phyloP scores from a whole-genome alignment of 2,113 vertebrate genomes.

The Ornithorhynchus anatinus region DNA sequence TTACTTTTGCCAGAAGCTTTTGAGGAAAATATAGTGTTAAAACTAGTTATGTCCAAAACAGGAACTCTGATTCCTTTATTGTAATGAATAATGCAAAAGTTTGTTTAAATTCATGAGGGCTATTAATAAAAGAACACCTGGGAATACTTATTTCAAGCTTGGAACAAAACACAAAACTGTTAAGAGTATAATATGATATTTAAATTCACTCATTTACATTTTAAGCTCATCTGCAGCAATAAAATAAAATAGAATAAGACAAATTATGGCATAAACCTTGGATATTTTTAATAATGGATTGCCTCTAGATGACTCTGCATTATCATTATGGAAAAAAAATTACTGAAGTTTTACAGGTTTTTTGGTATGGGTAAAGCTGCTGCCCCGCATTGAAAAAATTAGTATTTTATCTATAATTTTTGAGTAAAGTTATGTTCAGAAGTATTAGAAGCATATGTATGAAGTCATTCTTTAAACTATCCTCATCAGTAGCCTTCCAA shows the following conservation, averaged over 20 bases:
- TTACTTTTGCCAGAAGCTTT: background rate
- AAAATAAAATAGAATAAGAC: background rate
- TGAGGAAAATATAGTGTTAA: slow-evolving; percentile 13
- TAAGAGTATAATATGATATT: slow-evolving; percentile 28
- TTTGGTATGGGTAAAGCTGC: too few species aligned
- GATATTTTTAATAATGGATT: background rate
- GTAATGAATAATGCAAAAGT: slow-evolving; percentile 49
- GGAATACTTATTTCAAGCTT: slow-evolving; percentile 53
- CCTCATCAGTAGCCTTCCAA: too few species aligned
- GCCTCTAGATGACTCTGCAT: too few species aligned
- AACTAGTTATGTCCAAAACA: slow-evolving; percentile 12
- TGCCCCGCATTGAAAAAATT: too few species aligned
- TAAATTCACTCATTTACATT: slow-evolving; percentile 48
- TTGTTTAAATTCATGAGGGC: slow-evolving; percentile 46
- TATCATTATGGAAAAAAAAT: too few species aligned
- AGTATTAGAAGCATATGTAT: too few species aligned
- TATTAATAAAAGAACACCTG: slow-evolving; percentile 62
- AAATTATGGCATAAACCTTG: background rate
- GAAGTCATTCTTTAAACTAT: too few species aligned
- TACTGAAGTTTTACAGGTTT: too few species aligned
- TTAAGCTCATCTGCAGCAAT: background rate
- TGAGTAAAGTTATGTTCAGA: too few species aligned
- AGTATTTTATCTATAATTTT: too few species aligned
- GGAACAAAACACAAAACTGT: slow-evolving; percentile 54
- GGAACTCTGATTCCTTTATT: slow-evolving; percentile 30